Evolutionary conservation across 2,888 invertebrate genomes (phyloP), one percentile per base, ranked within the genome.

Genomic region (Idaea straminata): DNA sequence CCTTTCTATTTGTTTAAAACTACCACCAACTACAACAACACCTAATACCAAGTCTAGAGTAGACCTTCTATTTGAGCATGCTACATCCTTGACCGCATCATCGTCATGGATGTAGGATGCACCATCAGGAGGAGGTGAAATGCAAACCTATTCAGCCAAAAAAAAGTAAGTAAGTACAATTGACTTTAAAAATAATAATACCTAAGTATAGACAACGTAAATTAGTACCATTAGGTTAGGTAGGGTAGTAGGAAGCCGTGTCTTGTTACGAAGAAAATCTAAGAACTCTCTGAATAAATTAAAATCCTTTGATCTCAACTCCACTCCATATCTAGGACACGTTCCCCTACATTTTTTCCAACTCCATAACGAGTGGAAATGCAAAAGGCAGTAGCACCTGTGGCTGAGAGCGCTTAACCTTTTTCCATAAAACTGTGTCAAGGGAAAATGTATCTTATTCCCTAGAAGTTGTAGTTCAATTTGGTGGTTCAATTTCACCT

Each of bases 311-410:
- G 47, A 47, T 47, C 47, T 47, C 47, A 7, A 47, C 47, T 47
- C 47, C 47, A 47, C 47, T 47, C 47, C 47, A 47, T 47, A 47
- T 47, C 47, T 47, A 47, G 47, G 47, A 47, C 47, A 47, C 6
- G 47, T 47, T 47, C 13, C 10, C 47, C 47, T 47, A 47, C 47
- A 72, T 65, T 65, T 72, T 69, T 16, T 64, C 69, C 47, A 70
- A 73, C 72, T 74, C 64, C 69, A 65, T 68, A 66, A 72, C 71
- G 66, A 71, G 72, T 66, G 57, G 62, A 72, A 76, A 77, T 71
- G 72, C 68, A 72, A 80, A 78, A 77, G 73, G 70, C 72, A 16
- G 64, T 65, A 35, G 74, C 77, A 81, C 81, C 79, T 81, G 80
- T 79, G 72, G 72, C 62, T 63, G 66, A 76, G 75, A 68, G 70